phyloP scores from a whole-genome alignment of 2,888 invertebrate species.

The Iphiclides podalirius region DNA sequence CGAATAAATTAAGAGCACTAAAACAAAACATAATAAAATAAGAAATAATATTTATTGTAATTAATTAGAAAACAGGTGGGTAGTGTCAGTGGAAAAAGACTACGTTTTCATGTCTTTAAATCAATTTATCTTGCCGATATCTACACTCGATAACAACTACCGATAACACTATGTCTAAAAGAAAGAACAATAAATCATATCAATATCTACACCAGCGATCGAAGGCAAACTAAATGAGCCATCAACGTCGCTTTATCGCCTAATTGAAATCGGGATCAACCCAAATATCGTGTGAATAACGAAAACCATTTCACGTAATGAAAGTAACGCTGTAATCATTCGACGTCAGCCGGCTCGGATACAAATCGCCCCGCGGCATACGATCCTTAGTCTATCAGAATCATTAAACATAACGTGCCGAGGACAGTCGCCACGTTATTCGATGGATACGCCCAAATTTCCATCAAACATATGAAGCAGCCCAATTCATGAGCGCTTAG shows the following conservation, averaged over 20 bases:
- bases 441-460: conserved; percentile 75
- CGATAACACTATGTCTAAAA: too few species aligned
- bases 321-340: conserved; percentile 32
- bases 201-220: background rate
- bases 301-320: conserved; percentile 37
- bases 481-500: conserved; percentile 33
- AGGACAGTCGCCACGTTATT: conserved; percentile 64
- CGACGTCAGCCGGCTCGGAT: conserved; percentile 13
- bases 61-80: too few species aligned
- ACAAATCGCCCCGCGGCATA: conserved; percentile 29
- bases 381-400: conserved; percentile 41
- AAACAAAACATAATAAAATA: too few species aligned
- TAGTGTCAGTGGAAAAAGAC: too few species aligned
- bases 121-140: too few species aligned
- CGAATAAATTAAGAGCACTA: too few species aligned
- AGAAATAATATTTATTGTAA: too few species aligned
- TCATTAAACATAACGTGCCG: conserved; percentile 56
- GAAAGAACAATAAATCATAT: background rate
- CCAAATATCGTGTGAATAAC: conserved; percentile 26
- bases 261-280: conserved; percentile 21
- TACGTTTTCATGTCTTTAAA: too few species aligned
- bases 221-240: conserved; percentile 5
- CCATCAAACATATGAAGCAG: conserved; percentile 60
- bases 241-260: conserved; percentile 18
- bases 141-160: too few species aligned